phyloP scores from a whole-genome alignment of 2,113 vertebrate genomes.

The Delphinus delphis region DNA sequence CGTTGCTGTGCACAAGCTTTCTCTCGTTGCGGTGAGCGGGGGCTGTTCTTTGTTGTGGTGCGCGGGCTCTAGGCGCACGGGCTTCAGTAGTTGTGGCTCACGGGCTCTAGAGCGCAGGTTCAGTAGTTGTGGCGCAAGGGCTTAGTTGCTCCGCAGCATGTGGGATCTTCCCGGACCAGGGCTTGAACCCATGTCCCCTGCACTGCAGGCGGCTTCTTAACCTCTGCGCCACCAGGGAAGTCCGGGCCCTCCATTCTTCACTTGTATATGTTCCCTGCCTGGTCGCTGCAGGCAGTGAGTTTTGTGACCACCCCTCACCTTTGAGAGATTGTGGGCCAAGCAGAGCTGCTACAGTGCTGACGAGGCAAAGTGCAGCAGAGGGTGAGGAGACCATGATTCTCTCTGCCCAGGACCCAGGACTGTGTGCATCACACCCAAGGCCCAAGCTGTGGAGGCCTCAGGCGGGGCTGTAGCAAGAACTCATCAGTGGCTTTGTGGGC shows the following conservation, averaged over 20 bases:
- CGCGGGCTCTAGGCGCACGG: no score
- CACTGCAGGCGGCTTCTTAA: no score
- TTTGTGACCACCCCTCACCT: neutral
- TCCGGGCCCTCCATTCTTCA: neutral
- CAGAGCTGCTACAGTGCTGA: neutral
- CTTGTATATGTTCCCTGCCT: no score
- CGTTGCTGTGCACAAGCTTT: no score
- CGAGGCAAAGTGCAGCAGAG: neutral
- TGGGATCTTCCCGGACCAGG: no score
- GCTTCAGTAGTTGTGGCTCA: no score
- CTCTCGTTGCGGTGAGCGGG: fast-evolving
- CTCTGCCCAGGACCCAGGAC: neutral
- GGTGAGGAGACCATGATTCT: neutral
- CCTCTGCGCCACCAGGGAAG: no score
- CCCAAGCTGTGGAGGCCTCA: neutral
- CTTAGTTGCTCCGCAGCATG: no score
- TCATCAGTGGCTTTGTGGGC: neutral
- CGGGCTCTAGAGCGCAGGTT: fast-evolving
- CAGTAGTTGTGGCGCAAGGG: no score
- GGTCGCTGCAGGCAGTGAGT: neutral
- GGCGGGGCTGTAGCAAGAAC: neutral
- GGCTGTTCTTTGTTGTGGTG: no score
- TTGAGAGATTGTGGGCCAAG: neutral
- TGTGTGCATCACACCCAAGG: neutral
- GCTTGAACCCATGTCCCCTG: no score